Evolutionary conservation across 2,113 vertebrate species (phyloP).

Genomic region (Meles meles): DNA sequence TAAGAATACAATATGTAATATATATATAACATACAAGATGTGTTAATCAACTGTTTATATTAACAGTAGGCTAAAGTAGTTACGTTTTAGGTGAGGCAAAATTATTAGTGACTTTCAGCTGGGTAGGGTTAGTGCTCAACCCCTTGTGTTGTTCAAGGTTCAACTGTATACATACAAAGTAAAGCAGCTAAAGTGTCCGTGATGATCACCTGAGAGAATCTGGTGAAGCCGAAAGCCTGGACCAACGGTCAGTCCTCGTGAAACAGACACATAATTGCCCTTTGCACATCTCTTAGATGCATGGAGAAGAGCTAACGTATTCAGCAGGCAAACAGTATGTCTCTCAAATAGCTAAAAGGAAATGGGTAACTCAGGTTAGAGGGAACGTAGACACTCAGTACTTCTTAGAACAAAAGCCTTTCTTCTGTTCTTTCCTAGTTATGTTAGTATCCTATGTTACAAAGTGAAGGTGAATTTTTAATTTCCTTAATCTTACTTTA

Average conservation of each 20-base stretch:
- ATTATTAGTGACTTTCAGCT: not conserved
- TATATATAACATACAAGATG: not conserved
- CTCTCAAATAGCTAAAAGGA: not conserved
- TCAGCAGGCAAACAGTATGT: not conserved
- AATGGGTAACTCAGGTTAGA: not conserved
- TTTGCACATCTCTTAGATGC: not conserved
- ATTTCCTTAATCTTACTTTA: not conserved
- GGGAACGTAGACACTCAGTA: not conserved
- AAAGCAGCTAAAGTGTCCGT: no score
- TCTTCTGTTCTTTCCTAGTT: not conserved
- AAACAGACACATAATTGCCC: not conserved
- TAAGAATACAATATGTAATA: not conserved
- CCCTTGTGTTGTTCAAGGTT: not conserved
- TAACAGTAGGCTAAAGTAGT: not conserved
- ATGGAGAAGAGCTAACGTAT: not conserved
- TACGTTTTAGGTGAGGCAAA: not conserved
- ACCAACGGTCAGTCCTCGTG: not conserved
- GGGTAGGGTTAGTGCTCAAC: not conserved
- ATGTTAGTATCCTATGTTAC: not conserved
- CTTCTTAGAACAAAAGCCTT: not conserved
- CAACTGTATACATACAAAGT: not conserved
- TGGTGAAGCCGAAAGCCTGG: not conserved
- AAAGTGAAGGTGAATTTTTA: not conserved
- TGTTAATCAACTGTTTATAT: not conserved
- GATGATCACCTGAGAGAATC: not conserved